These are phyloP conservation scores for Neomorphus geoffroyi DNA, from an alignment of 2,797 vertebrate species.

Conservation along the genomic window DNA sequence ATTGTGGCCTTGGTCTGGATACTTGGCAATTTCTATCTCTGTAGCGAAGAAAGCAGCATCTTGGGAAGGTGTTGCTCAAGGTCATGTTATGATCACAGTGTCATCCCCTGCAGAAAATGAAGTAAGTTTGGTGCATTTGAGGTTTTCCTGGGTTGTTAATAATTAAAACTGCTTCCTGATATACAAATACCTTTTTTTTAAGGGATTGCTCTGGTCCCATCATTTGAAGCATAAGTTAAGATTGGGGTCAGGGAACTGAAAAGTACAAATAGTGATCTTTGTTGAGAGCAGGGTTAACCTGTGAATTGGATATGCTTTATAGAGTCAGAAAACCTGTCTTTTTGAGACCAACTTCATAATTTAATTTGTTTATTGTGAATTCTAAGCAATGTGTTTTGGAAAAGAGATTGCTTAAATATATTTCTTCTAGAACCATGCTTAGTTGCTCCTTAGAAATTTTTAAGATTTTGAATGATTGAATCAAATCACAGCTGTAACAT, in stretches of 20 bases:
- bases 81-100: constrained; percentile 94
- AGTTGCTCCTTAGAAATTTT: not conserved
- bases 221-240: not conserved
- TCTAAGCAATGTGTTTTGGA: not conserved
- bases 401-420: not conserved
- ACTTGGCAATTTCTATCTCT: constrained; percentile 95
- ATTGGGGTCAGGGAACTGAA: not conserved
- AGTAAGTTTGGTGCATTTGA: constrained; percentile 72
- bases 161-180: not conserved
- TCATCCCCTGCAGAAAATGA: constrained; percentile 91
- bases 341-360: not conserved
- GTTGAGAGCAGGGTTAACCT: not conserved
- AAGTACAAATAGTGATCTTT: not conserved
- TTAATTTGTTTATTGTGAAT: not conserved
- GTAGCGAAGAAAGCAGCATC: constrained; percentile 96
- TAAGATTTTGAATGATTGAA: not conserved
- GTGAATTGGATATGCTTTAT: not conserved
- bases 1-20: constrained; percentile 97
- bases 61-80: constrained; percentile 96
- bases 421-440: not conserved
- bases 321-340: not conserved
- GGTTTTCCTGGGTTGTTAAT: not conserved
- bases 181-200: not conserved
- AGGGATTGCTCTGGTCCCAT: not conserved
- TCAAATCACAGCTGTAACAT: not conserved